Percentiles rank a stretch among this genome's conserved stretches.
Conservation (phyloP, 2,888 invertebrate genomes). For the Mycogona germanica region DNA sequence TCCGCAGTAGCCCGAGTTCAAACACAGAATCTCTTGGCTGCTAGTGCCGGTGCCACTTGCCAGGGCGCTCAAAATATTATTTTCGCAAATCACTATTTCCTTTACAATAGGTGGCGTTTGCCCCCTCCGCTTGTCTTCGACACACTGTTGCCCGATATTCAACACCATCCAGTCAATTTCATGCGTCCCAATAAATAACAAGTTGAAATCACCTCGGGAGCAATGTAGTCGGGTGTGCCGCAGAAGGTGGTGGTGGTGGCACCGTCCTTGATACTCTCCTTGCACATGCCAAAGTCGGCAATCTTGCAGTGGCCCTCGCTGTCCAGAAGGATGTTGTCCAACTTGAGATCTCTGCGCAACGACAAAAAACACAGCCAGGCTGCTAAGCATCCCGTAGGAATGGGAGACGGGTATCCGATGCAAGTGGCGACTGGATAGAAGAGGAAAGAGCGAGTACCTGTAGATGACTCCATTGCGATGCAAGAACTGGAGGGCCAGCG, state of each 20-base stretch:
- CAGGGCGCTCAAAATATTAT: too few relatives aligned
- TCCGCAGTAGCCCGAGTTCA: too few relatives aligned
- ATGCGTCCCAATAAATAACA: too few relatives aligned
- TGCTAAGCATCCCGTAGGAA: too few relatives aligned
- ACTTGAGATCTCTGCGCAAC: constrained; percentile 71
- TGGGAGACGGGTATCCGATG: too few relatives aligned
- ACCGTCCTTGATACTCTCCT: constrained; percentile 85
- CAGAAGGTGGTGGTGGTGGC: constrained; percentile 92
- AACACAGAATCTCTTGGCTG: too few relatives aligned
- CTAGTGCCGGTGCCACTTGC: too few relatives aligned
- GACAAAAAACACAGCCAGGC: background rate
- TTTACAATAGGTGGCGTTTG: too few relatives aligned
- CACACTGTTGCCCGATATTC: too few relatives aligned
- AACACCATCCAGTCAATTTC: too few relatives aligned
- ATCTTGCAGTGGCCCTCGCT: constrained; percentile 89
- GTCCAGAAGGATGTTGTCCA: constrained; percentile 96
- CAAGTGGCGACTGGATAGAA: background rate
- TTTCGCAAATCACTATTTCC: too few relatives aligned
- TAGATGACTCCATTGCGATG: constrained; percentile 96
- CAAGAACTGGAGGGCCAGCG: constrained; percentile 91
- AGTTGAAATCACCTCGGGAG: constrained; percentile 59
- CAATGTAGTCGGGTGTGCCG: constrained; percentile 99
- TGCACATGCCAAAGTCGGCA: constrained; percentile 98
- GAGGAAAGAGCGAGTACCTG: constrained; percentile 36
- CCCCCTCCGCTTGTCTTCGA: too few relatives aligned